A percentile compares a stretch with the other conserved stretches of the same genome.
phyloP scores from a whole-genome alignment of 2,113 vertebrate genomes.

The Echinops telfairi region DNA sequence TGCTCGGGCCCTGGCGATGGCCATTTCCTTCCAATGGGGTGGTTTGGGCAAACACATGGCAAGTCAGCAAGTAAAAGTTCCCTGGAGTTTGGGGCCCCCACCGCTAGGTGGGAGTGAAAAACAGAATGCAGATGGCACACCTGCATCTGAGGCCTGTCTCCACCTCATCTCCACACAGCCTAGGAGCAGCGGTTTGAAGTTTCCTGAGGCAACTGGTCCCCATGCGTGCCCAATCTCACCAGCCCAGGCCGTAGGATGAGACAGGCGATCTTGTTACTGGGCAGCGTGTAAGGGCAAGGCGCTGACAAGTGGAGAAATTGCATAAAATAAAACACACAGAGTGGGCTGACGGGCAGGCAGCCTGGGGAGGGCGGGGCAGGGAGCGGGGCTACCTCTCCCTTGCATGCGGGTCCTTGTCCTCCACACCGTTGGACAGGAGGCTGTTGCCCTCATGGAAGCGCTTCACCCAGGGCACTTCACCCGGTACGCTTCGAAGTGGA shows the following conservation, averaged over 20 bases:
- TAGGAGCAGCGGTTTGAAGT: neutral
- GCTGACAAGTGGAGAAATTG: slow-evolving; percentile 70
- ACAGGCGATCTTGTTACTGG: slow-evolving; percentile 73
- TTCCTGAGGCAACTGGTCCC: neutral
- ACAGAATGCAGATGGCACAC: neutral
- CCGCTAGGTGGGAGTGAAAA: neutral
- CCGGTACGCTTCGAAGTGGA: slow-evolving; percentile 98
- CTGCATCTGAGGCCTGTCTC: neutral
- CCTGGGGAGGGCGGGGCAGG: slow-evolving; percentile 55
- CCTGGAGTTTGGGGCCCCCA: slow-evolving; percentile 64
- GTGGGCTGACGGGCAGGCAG: slow-evolving; percentile 54
- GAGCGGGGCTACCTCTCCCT: slow-evolving; percentile 92
- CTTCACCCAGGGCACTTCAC: slow-evolving; percentile 95
- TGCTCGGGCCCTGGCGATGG: slow-evolving; percentile 62
- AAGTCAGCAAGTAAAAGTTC: slow-evolving; percentile 85
- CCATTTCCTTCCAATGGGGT: slow-evolving; percentile 57
- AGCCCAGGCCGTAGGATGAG: neutral
- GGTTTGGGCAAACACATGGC: slow-evolving; percentile 89
- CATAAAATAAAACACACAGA: slow-evolving; percentile 81
- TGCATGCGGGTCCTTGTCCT: slow-evolving; percentile 90
- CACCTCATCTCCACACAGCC: accelerated
- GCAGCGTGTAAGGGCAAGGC: slow-evolving; percentile 51
- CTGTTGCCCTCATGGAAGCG: slow-evolving; percentile 95
- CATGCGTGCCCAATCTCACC: too few relatives aligned
- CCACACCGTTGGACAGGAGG: slow-evolving; percentile 90